Percentiles rank a stretch among this genome's conserved stretches.
Conservation (phyloP, 2,797 vertebrate species). For the Propithecus deckenii region DNA sequence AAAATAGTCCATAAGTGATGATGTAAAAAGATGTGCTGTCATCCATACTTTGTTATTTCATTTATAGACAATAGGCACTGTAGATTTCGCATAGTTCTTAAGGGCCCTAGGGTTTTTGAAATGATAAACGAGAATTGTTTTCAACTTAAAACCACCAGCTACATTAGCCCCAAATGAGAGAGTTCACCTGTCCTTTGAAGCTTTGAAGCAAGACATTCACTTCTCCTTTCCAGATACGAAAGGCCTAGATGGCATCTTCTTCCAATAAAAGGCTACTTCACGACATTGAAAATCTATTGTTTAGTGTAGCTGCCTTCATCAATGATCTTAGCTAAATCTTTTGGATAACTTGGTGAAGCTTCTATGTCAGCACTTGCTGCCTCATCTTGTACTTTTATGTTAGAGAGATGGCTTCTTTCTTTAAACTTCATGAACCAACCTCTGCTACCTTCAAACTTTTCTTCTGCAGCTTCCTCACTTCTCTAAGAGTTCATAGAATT, state of each 20-base stretch:
- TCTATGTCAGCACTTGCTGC: not conserved
- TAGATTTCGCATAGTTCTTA: not conserved
- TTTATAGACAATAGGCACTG: not conserved
- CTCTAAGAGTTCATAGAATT: not conserved
- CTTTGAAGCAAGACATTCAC: not conserved
- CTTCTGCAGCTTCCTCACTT: not conserved
- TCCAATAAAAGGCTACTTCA: not conserved
- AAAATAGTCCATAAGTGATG: not conserved
- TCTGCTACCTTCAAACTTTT: not conserved
- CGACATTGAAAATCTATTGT: not conserved
- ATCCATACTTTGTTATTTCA: not conserved
- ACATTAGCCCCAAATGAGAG: not conserved
- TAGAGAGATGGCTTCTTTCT: not conserved
- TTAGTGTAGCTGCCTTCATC: not conserved
- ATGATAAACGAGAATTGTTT: not conserved
- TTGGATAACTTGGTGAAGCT: not conserved
- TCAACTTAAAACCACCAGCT: not conserved
- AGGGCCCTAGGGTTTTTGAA: not conserved
- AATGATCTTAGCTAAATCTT: not conserved
- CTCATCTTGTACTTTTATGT: not conserved
- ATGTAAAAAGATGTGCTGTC: not conserved
- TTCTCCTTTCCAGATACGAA: not conserved
- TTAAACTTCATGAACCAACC: not conserved
- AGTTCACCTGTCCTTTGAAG: not conserved
- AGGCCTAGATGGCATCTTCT: not conserved